Conservation (phyloP, 2,113 vertebrate species). For the Callionymus lyra region DNA sequence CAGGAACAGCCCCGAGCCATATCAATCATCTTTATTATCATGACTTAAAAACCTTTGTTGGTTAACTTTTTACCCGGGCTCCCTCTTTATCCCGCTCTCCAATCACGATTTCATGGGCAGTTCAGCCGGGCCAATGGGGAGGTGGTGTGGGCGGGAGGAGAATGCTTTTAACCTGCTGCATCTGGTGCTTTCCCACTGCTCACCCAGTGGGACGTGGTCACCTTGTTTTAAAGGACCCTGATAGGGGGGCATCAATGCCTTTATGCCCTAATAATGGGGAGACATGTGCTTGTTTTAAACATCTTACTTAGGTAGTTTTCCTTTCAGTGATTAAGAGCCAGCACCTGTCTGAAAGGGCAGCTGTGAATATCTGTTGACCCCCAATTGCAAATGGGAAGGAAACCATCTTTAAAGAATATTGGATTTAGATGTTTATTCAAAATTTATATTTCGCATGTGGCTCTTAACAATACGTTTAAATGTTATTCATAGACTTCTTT, state of each 20-base stretch:
- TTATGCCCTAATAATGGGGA: conserved; percentile 62
- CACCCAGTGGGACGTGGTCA: conserved; percentile 69
- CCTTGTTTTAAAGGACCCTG: conserved; percentile 69
- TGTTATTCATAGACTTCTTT: too few species aligned
- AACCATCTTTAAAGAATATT: too few species aligned
- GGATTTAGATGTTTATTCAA: too few species aligned
- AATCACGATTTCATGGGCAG: conserved; percentile 71
- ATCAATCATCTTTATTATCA: conserved; percentile 74
- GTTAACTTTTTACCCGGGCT: conserved; percentile 52
- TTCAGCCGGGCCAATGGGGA: conserved; percentile 62
- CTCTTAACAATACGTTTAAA: too few species aligned
- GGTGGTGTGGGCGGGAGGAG: conserved; percentile 61
- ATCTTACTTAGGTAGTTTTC: conserved; percentile 64
- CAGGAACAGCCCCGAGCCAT: conserved; percentile 67
- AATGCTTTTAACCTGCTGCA: conserved; percentile 75
- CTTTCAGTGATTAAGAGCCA: conserved; percentile 55
- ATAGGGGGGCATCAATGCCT: conserved; percentile 47
- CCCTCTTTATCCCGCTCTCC: conserved; percentile 59
- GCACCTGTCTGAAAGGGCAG: conserved; percentile 49
- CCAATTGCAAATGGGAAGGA: too few species aligned
- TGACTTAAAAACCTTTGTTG: conserved; percentile 69
- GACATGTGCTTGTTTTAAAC: conserved; percentile 66
- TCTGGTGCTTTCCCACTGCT: conserved; percentile 70
- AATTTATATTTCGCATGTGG: too few species aligned
- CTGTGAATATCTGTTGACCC: too few species aligned